These are phyloP conservation scores for Torymus auratus DNA, from an alignment of 2,888 invertebrate genomes.

Conservation along the genomic window DNA sequence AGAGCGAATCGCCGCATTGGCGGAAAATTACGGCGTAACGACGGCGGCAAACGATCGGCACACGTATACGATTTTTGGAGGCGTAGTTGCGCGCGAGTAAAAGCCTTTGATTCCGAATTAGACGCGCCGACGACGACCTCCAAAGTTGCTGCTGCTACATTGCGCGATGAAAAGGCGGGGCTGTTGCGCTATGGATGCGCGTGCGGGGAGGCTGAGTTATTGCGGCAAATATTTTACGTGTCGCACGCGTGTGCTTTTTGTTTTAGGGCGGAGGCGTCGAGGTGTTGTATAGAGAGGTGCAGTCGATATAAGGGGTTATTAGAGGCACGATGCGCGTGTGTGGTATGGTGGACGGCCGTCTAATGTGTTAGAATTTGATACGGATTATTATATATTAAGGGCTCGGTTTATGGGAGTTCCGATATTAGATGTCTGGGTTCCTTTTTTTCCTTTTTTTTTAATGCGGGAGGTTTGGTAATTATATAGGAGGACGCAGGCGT, in stretches of 20 bases:
- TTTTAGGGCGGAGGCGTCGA: not conserved
- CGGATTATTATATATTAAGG: not conserved
- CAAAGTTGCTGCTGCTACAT: not conserved
- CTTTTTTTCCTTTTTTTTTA: too few relatives aligned
- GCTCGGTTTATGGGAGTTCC: not conserved
- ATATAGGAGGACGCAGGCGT: too few relatives aligned
- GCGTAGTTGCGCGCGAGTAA: constrained; percentile 12
- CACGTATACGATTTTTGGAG: not conserved
- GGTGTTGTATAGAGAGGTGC: too few relatives aligned
- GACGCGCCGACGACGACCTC: constrained; percentile 34
- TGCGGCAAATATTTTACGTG: constrained; percentile 49
- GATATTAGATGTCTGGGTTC: not conserved
- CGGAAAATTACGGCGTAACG: constrained; percentile 32
- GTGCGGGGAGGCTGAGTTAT: constrained; percentile 33
- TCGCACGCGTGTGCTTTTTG: constrained; percentile 9
- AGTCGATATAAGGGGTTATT: too few relatives aligned
- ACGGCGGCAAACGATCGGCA: too few relatives aligned
- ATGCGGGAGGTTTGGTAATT: too few relatives aligned
- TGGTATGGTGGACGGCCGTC: too few relatives aligned
- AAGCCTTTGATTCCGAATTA: constrained; percentile 38
- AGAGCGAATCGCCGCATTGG: constrained; percentile 35
- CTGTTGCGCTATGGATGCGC: too few relatives aligned
- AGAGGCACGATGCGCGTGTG: too few relatives aligned
- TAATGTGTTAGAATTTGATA: not conserved
- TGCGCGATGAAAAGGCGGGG: not conserved